A percentile compares a stretch with the other conserved stretches of the same genome.
These are phyloP conservation scores for Amphipoea oculea DNA, from an alignment of 2,888 invertebrate species.

Conservation along the genomic window DNA sequence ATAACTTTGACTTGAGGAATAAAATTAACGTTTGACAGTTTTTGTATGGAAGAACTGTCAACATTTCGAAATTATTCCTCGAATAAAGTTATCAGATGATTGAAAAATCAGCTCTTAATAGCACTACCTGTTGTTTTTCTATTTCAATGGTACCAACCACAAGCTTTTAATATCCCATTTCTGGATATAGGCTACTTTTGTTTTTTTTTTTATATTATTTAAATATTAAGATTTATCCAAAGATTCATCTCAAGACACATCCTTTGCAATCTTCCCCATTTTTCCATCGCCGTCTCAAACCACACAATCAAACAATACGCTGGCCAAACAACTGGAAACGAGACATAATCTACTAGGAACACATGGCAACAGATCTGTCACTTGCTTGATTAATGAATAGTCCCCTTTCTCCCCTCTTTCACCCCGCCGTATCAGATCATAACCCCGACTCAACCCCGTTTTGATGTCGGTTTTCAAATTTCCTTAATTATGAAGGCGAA, in stretches of 20 bases:
- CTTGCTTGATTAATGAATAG: constrained; percentile 84
- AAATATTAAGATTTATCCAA: background rate
- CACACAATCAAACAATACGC: constrained; percentile 62
- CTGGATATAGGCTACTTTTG: background rate
- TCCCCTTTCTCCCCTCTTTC: constrained; percentile 67
- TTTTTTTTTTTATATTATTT: background rate
- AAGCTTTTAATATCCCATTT: background rate
- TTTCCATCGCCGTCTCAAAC: background rate
- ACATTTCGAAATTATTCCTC: too few relatives aligned
- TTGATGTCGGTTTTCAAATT: constrained; percentile 86
- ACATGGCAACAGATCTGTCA: constrained; percentile 80
- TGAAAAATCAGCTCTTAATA: too few relatives aligned
- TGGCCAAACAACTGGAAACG: constrained; percentile 77
- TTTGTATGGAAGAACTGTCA: too few relatives aligned
- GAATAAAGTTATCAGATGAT: too few relatives aligned
- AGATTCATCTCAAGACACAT: constrained; percentile 9
- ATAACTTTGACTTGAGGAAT: too few relatives aligned
- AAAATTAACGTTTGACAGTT: too few relatives aligned
- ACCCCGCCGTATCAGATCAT: constrained; percentile 71
- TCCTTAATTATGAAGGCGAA: constrained; percentile 86
- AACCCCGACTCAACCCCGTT: constrained; percentile 69
- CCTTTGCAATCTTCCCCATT: background rate
- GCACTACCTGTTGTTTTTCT: too few relatives aligned
- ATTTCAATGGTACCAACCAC: background rate
- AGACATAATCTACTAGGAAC: constrained; percentile 78